Evolutionary conservation across 2,888 invertebrate species (phyloP).

Genomic region (Hypsopygia costalis): DNA sequence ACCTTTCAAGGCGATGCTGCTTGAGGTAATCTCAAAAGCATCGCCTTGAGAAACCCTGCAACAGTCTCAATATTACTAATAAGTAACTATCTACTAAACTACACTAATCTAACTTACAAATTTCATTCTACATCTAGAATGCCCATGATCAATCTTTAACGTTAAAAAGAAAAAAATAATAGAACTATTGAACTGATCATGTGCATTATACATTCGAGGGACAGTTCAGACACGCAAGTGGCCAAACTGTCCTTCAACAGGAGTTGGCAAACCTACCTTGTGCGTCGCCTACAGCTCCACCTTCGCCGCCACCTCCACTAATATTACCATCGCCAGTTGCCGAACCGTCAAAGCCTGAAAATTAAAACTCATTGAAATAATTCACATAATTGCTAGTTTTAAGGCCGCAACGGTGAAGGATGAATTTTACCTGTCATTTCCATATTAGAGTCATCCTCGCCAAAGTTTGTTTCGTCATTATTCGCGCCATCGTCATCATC

Average conservation of each 20-base stretch:
- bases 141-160: slow-evolving; percentile 24
- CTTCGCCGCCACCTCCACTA: slow-evolving; percentile 72
- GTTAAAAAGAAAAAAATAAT: slow-evolving; percentile 3
- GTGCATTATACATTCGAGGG: slow-evolving; percentile 16
- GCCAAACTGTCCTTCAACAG: slow-evolving; percentile 25
- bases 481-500: slow-evolving; percentile 82
- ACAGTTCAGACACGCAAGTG: slow-evolving; percentile 18
- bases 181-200: too few relatives aligned
- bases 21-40: too few relatives aligned
- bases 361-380: slow-evolving; percentile 2
- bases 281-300: slow-evolving; percentile 78
- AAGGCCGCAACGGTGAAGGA: background rate
- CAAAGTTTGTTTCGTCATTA: slow-evolving; percentile 83
- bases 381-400: too few relatives aligned
- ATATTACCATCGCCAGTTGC: slow-evolving; percentile 74
- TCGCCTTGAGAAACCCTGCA: slow-evolving; percentile 17
- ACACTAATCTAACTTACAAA: slow-evolving; percentile 56
- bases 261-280: slow-evolving; percentile 75
- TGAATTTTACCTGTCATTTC: slow-evolving; percentile 77
- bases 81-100: slow-evolving; percentile 7
- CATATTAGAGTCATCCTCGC: slow-evolving; percentile 84
- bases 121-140: slow-evolving; percentile 58
- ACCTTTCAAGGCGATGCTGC: background rate
- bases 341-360: slow-evolving; percentile 72
- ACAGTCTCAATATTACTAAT: slow-evolving; percentile 12